Conservation (phyloP, 2,888 invertebrate genomes). For the Gonocerus acuteangulatus region DNA sequence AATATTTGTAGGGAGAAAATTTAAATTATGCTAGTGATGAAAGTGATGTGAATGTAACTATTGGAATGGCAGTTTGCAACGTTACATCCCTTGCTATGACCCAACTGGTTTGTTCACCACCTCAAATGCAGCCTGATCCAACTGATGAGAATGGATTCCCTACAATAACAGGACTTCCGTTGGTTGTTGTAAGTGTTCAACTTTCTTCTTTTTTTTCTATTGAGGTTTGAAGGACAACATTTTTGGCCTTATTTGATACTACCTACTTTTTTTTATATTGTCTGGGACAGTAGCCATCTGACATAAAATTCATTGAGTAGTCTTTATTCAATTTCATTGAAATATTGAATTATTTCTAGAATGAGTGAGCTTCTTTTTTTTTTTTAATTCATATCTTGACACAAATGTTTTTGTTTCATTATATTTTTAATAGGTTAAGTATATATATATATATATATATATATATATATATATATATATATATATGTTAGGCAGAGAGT, state of each 20-base stretch:
- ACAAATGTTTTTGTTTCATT: too few species aligned
- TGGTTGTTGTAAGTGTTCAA: slow-evolving; percentile 63
- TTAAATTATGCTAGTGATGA: slow-evolving; percentile 88
- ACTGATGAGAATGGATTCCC: slow-evolving; percentile 66
- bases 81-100: slow-evolving; percentile 86
- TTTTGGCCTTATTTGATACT: neutral
- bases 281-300: too few species aligned
- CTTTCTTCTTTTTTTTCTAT: neutral
- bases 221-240: neutral
- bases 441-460: too few species aligned
- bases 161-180: slow-evolving; percentile 66
- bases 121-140: slow-evolving; percentile 73
- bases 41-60: slow-evolving; percentile 85
- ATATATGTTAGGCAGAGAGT: too few species aligned
- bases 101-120: slow-evolving; percentile 89
- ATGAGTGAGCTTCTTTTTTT: too few species aligned
- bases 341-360: too few species aligned
- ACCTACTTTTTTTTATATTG: too few species aligned
- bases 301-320: too few species aligned
- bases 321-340: too few species aligned
- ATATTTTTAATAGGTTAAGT: too few species aligned
- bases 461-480: too few species aligned
- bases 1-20: slow-evolving; percentile 67
- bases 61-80: slow-evolving; percentile 84
- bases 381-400: too few species aligned